Conservation (phyloP, 37 sponge, comb jelly and placozoan species). For the Geodia barretti region DNA sequence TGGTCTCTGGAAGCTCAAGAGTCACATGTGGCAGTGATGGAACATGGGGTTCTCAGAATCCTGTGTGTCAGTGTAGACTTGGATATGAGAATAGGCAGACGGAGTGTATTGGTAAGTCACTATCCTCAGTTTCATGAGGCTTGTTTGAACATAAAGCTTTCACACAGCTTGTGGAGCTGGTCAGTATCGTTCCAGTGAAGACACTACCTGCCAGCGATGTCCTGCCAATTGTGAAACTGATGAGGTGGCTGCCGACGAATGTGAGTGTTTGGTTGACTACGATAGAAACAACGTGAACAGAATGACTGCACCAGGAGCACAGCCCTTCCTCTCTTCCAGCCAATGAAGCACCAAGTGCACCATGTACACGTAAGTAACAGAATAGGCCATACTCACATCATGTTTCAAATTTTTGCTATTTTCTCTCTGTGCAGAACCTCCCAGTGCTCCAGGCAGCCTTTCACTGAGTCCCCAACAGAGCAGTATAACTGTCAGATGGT, state of each 20-base stretch:
- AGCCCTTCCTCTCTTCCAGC: too few relatives aligned
- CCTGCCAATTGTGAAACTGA: not conserved
- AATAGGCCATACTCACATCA: not conserved
- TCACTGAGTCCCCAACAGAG: not conserved
- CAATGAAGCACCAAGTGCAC: too few relatives aligned
- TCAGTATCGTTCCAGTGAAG: not conserved
- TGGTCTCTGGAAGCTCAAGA: not conserved
- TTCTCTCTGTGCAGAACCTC: too few relatives aligned
- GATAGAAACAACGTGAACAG: constrained; percentile 19
- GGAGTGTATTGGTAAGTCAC: too few relatives aligned
- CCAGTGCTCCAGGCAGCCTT: not conserved
- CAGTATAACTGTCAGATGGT: not conserved
- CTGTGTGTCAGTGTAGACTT: too few relatives aligned
- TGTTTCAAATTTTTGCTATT: not conserved
- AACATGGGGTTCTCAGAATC: too few relatives aligned
- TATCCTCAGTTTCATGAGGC: too few relatives aligned
- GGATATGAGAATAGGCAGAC: too few relatives aligned
- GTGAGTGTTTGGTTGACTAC: not conserved
- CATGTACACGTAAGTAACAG: too few relatives aligned
- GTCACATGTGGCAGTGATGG: not conserved
- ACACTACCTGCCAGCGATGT: not conserved
- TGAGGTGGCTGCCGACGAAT: not conserved
- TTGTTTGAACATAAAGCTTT: not conserved
- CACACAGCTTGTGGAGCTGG: constrained; percentile 16
- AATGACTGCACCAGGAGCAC: too few relatives aligned